Evolutionary conservation across 2,797 vertebrate genomes (phyloP).

Genomic region (Cuniculus paca): DNA sequence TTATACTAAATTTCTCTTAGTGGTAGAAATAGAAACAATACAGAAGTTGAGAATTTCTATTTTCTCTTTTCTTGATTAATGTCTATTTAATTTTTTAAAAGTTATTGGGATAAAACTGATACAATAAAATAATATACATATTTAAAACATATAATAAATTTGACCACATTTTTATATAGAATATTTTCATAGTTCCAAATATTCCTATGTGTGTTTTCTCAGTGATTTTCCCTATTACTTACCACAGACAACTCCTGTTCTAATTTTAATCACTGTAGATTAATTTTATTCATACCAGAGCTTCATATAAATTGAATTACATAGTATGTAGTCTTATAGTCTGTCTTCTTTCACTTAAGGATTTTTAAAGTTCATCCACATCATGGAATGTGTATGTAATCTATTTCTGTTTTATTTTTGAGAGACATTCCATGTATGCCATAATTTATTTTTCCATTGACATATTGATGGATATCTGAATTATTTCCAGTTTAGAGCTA

Average conservation of each 20-base stretch:
- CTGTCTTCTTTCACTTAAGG: neutral
- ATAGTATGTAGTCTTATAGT: neutral
- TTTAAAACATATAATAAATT: neutral
- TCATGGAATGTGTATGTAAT: neutral
- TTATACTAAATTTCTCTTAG: neutral
- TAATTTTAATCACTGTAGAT: neutral
- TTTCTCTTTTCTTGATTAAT: neutral
- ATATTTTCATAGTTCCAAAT: neutral
- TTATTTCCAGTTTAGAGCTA: neutral
- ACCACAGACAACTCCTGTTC: neutral
- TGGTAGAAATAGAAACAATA: neutral
- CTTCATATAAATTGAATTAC: neutral
- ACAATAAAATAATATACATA: neutral
- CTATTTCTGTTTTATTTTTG: neutral
- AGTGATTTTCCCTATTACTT: neutral
- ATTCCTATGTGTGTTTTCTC: neutral
- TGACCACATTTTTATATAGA: neutral
- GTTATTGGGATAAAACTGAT: neutral
- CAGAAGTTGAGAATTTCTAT: neutral
- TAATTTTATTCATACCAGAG: neutral
- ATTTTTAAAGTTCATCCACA: neutral
- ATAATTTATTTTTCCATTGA: neutral
- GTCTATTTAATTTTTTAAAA: neutral
- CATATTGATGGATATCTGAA: neutral
- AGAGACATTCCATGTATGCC: neutral